Evolutionary conservation across 2,797 vertebrate genomes (phyloP), one percentile per base, ranked within the genome.

Genomic region (Apogon talboti): DNA sequence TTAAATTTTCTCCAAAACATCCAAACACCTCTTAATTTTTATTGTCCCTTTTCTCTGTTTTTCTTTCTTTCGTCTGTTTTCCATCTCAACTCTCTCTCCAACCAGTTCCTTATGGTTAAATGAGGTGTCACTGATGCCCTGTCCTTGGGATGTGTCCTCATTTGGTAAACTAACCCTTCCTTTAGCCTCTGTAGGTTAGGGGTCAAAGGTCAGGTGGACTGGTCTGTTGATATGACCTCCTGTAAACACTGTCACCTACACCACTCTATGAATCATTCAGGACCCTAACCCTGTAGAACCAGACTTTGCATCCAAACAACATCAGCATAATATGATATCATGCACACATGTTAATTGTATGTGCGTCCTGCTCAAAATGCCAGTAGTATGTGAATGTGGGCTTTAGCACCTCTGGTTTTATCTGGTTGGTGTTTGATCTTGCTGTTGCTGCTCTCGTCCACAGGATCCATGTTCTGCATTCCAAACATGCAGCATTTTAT

Each of bases 401-500:
- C 46, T 19, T 8, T 30, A 49, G 50, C 42, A 19, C 35, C 43
- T 54, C n/a, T 43, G 47, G 61, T 45, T 44, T 71, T 66, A 69
- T 57, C 48, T 52, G 64, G 37, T 45, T 56, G 56, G 61, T 58
- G 59, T 76, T 51, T 79, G 52, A 77, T 81, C 60, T 67, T 21
- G 37, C 21, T 46, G 75, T 74, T 61, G 74, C 71, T 66, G 79
- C 55, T 76, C 60, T 71, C 30, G 59, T 81, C 62, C 66, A 35
- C 72, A 75, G 60, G 44, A 72, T 79, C 59, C 68, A 71, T 90
- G 88, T 86, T 83, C 83, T 84, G 76, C 77, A 83, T 91, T 91
- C 90, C 88, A 87, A 91, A 88, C 84, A 88, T 66, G 67, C 51
- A 81, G 70, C 7, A 24, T 83, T 90, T 91, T 85, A 92, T 76